A percentile compares a stretch with the other conserved stretches of the same genome.
These are phyloP conservation scores for Leucophenga montana DNA, from an alignment of 2,888 invertebrate species.

Conservation along the genomic window DNA sequence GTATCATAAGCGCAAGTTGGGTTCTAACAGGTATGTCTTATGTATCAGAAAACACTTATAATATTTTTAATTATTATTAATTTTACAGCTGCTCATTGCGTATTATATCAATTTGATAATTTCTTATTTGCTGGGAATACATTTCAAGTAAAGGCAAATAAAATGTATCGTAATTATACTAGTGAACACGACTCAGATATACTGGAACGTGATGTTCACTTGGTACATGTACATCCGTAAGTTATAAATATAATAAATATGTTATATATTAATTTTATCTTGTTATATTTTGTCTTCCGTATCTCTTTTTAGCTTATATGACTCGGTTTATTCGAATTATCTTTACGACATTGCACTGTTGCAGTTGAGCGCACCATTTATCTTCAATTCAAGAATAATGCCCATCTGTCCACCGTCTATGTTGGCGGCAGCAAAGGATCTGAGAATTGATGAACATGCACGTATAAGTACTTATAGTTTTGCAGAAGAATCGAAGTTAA, in stretches of 20 bases:
- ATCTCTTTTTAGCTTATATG: background rate
- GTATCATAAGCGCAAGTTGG: background rate
- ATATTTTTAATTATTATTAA: background rate
- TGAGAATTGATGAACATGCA: too few species aligned
- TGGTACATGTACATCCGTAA: too few species aligned
- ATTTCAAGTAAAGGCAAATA: background rate
- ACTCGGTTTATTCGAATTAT: background rate
- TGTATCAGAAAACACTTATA: background rate
- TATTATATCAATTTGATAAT: background rate
- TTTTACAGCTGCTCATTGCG: conserved; percentile 7
- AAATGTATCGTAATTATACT: background rate
- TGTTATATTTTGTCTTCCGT: too few species aligned
- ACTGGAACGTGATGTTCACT: too few species aligned
- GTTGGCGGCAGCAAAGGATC: too few species aligned
- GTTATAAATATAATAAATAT: too few species aligned
- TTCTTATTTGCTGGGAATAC: too few species aligned
- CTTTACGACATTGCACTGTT: background rate
- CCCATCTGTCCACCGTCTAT: background rate
- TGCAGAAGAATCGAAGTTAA: too few species aligned
- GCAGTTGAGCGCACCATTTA: background rate
- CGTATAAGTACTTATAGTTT: too few species aligned
- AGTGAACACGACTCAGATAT: too few species aligned
- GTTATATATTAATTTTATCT: too few species aligned
- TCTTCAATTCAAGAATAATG: background rate
- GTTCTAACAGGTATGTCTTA: background rate